Evolutionary conservation across 2,113 vertebrate genomes (phyloP).

Genomic region (Gasterosteus nipponicus): DNA sequence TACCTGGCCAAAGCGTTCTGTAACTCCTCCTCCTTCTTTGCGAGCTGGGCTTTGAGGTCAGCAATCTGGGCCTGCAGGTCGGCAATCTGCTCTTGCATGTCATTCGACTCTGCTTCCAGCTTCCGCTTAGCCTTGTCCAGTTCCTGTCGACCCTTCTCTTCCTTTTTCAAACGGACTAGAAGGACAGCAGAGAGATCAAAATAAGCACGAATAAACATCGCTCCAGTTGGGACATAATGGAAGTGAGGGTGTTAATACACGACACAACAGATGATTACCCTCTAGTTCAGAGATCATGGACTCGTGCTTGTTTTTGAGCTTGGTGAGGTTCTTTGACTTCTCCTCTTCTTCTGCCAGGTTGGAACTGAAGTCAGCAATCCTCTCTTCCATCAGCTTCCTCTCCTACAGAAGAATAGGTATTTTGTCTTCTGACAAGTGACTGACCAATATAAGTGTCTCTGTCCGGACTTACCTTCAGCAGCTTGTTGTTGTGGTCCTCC

Average conservation of each 20-base stretch:
- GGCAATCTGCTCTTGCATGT: constrained; percentile 91
- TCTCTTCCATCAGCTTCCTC: constrained; percentile 92
- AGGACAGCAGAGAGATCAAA: not conserved
- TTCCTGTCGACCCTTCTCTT: constrained; percentile 94
- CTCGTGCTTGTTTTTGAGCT: constrained; percentile 96
- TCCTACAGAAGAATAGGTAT: constrained; percentile 79
- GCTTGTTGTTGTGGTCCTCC: constrained; percentile 95
- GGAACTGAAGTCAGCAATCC: constrained; percentile 90
- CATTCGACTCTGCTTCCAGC: constrained; percentile 89
- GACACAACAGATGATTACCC: constrained; percentile 75
- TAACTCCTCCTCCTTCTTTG: constrained; percentile 94
- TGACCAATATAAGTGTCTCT: not conserved
- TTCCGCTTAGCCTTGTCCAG: constrained; percentile 94
- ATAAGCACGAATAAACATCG: not conserved
- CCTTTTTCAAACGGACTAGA: constrained; percentile 93
- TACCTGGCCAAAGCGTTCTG: constrained; percentile 91
- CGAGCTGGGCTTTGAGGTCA: constrained; percentile 91
- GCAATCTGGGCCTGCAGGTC: constrained; percentile 92
- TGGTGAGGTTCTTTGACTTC: constrained; percentile 96
- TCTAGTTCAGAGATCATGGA: constrained; percentile 99
- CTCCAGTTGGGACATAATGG: not conserved
- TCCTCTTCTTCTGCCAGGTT: constrained; percentile 97
- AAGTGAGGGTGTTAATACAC: not conserved
- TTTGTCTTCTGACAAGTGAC: not conserved
- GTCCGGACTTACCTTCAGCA: constrained; percentile 83